A percentile compares a stretch with the other conserved stretches of the same genome.
These are phyloP conservation scores for Heptranchias perlo DNA, from an alignment of 2,113 vertebrate species.

Conservation along the genomic window DNA sequence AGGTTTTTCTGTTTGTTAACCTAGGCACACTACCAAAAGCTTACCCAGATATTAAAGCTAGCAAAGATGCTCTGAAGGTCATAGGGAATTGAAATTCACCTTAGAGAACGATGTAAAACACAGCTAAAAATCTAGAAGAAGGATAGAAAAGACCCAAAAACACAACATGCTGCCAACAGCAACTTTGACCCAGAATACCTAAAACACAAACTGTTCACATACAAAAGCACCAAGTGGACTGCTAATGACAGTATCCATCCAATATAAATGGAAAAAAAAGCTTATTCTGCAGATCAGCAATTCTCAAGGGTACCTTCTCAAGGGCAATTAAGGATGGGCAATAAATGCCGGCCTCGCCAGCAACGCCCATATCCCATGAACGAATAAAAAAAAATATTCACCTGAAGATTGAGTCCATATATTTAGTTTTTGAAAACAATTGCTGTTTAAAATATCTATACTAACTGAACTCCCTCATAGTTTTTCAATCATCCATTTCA, in stretches of 20 bases:
- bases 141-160: neutral
- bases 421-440: neutral
- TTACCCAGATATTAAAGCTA: neutral
- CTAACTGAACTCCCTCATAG: neutral
- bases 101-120: neutral
- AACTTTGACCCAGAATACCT: neutral
- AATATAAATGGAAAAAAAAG: neutral
- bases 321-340: too few relatives aligned
- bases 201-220: neutral
- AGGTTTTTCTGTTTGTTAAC: neutral
- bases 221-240: neutral
- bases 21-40: neutral
- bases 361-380: too few relatives aligned
- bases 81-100: neutral
- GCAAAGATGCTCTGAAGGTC: neutral
- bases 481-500: neutral
- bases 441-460: neutral
- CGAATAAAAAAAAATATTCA: too few relatives aligned
- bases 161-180: neutral
- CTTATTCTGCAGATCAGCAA: neutral
- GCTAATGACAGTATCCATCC: neutral
- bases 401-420: neutral
- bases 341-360: too few relatives aligned
- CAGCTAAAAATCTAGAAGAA: neutral
- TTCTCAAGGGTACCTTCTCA: too few relatives aligned